Evolutionary conservation across 1,140 invertebrate genomes (phyloP).

Genomic region (Chironomus striatipennis): DNA sequence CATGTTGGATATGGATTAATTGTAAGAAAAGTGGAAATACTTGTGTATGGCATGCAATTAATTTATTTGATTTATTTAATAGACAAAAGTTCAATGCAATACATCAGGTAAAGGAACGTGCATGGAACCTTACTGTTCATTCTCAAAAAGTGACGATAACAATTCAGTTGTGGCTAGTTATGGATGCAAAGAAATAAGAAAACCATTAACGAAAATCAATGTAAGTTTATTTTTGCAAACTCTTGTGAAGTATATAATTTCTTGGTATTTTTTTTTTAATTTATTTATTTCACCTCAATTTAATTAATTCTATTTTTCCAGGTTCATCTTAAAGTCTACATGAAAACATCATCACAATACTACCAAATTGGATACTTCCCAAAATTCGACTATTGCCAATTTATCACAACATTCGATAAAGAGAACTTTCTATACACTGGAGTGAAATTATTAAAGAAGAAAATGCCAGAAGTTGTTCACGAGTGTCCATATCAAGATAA

Average conservation of each 20-base stretch:
- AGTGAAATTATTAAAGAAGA: background rate
- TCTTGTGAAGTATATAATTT: background rate
- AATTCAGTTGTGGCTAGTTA: background rate
- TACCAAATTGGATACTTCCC: background rate
- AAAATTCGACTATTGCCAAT: background rate
- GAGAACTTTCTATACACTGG: background rate
- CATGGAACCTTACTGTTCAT: background rate
- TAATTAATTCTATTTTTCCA: too few species aligned
- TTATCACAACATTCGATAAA: background rate
- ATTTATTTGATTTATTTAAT: background rate
- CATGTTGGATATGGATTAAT: background rate
- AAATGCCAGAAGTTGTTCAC: background rate
- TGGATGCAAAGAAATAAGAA: background rate
- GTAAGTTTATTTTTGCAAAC: background rate
- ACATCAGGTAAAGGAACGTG: background rate
- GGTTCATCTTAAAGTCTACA: background rate
- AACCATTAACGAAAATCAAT: background rate
- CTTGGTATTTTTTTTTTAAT: too few species aligned
- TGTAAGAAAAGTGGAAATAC: background rate
- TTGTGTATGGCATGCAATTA: background rate
- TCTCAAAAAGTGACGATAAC: background rate
- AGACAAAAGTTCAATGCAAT: constrained; percentile 18
- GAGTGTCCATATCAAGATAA: background rate
- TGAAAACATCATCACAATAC: background rate
- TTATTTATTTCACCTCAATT: too few species aligned